These are phyloP conservation scores for Indri indri DNA, from an alignment of 2,113 vertebrate species.

Conservation along the genomic window DNA sequence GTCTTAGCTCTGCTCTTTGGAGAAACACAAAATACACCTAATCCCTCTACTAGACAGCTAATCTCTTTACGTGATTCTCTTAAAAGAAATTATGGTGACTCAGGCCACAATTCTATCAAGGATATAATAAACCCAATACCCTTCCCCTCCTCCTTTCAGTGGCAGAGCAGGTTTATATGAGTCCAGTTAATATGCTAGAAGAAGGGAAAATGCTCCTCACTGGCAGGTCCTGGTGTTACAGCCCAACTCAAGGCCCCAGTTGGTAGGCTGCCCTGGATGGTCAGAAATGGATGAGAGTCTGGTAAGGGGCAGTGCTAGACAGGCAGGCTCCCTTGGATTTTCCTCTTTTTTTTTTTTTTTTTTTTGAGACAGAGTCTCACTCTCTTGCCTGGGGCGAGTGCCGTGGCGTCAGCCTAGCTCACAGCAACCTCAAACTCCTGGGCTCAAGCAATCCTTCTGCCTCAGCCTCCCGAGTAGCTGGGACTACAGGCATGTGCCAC, in stretches of 20 bases:
- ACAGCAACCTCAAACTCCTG: no score
- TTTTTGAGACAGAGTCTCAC: no score
- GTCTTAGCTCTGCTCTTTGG: conserved; percentile 30
- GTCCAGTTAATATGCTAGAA: background rate
- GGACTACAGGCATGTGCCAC: no score
- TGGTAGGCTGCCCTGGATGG: background rate
- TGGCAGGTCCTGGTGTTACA: background rate
- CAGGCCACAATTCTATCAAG: conserved; percentile 51
- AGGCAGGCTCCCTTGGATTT: background rate
- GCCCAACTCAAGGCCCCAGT: background rate
- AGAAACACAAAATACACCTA: conserved; percentile 68
- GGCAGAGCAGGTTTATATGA: conserved; percentile 5
- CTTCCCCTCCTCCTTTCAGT: background rate
- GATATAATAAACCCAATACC: conserved; percentile 33
- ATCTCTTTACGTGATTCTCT: conserved; percentile 57
- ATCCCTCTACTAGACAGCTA: conserved; percentile 70
- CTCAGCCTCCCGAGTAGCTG: no score
- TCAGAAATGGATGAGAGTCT: background rate
- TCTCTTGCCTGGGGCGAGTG: no score
- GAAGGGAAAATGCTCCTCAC: background rate
- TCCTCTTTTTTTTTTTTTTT: no score
- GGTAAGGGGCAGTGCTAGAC: background rate
- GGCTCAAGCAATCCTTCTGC: no score
- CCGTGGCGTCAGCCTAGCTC: no score
- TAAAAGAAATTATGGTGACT: conserved; percentile 59